phyloP scores from a whole-genome alignment of 2,113 vertebrate genomes.

The Podarcis cretensis region DNA sequence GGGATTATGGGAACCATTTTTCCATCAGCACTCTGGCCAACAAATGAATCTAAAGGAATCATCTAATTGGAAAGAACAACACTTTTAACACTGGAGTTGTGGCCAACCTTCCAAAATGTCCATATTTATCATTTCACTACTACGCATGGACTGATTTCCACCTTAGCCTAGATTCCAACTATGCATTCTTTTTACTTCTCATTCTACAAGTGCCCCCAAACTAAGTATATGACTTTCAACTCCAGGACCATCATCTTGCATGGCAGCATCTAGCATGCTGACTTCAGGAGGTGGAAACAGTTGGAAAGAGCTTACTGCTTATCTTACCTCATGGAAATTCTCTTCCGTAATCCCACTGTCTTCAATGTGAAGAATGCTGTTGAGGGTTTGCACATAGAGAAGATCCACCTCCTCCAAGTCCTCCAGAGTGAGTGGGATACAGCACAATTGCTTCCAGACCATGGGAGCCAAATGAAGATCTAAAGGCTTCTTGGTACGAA shows the following conservation, averaged over 20 bases:
- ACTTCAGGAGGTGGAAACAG: not conserved
- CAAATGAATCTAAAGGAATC: conserved; percentile 90
- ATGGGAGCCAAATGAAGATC: conserved; percentile 87
- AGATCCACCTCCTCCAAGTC: conserved; percentile 89
- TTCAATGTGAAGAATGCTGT: conserved; percentile 93
- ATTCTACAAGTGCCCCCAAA: not conserved
- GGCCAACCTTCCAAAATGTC: not conserved
- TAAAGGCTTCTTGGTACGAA: conserved; percentile 88
- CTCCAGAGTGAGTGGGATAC: conserved; percentile 84
- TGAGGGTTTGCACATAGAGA: conserved; percentile 88
- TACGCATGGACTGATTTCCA: not conserved
- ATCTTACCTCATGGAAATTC: conserved; percentile 86
- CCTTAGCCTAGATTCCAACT: too few species aligned
- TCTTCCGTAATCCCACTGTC: conserved; percentile 89
- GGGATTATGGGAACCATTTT: conserved; percentile 91
- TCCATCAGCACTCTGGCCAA: conserved; percentile 88
- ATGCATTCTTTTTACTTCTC: not conserved
- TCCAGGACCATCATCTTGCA: too few species aligned
- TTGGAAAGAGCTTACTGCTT: accelerated
- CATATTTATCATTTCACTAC: too few species aligned
- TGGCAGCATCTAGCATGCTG: not conserved
- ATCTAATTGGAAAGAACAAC: conserved; percentile 74
- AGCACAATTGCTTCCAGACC: conserved; percentile 90
- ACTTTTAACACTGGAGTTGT: not conserved
- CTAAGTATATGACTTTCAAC: not conserved